Conservation (phyloP, 2,888 invertebrate species). For the Mylabris sibirica region DNA sequence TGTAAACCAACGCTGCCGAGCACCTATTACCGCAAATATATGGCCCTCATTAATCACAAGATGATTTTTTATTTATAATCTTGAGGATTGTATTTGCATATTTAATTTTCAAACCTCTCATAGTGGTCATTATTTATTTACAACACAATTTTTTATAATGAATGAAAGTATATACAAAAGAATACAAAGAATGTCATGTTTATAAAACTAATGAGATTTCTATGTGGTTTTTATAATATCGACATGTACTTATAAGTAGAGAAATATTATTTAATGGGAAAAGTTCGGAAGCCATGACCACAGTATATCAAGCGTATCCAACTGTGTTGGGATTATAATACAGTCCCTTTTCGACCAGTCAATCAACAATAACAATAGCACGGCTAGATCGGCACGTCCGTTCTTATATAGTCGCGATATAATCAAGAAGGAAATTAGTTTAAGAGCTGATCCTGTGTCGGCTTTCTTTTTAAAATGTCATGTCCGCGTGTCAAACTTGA, state of each 20-base stretch:
- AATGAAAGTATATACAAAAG: not conserved
- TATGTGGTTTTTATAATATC: not conserved
- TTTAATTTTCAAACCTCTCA: constrained; percentile 30
- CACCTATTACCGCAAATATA: constrained; percentile 47
- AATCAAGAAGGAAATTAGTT: constrained; percentile 40
- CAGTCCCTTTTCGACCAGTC: constrained; percentile 25
- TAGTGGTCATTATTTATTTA: constrained; percentile 15
- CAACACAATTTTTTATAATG: not conserved
- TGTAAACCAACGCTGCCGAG: constrained; percentile 47
- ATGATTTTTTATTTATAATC: constrained; percentile 42
- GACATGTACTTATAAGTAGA: not conserved
- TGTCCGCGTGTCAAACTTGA: constrained; percentile 40
- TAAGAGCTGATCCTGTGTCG: constrained; percentile 38
- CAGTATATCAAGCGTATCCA: constrained; percentile 20
- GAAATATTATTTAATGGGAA: constrained; percentile 5
- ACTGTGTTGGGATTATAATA: constrained; percentile 16
- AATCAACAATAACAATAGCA: constrained; percentile 33
- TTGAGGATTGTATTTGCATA: constrained; percentile 36
- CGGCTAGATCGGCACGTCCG: constrained; percentile 32
- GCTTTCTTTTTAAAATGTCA: constrained; percentile 39
- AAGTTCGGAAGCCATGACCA: constrained; percentile 13
- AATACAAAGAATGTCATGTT: not conserved
- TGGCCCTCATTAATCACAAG: constrained; percentile 47
- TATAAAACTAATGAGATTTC: constrained; percentile 8
- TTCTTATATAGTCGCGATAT: constrained; percentile 33